Evolutionary conservation across 2,113 vertebrate species (phyloP).

Genomic region (Guaruba guarouba): DNA sequence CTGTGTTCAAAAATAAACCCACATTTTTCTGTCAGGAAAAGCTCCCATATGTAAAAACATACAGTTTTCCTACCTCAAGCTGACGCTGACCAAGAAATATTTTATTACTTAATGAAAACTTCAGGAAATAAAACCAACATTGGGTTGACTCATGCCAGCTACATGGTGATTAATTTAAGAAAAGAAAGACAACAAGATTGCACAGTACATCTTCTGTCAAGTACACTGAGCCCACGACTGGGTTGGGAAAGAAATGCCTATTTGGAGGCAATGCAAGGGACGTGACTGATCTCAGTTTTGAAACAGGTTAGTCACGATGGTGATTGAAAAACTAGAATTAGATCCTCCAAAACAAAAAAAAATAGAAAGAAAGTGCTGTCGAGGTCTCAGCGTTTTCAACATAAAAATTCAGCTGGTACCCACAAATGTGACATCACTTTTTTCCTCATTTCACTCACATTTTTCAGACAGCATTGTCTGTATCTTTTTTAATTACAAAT

Average conservation of each 20-base stretch:
- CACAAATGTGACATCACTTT: not conserved
- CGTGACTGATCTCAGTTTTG: not conserved
- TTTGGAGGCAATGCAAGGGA: not conserved
- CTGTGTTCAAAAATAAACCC: not conserved
- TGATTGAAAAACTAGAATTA: not conserved
- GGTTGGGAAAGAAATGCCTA: not conserved
- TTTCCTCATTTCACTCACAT: not conserved
- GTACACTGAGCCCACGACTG: not conserved
- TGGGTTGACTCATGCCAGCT: not conserved
- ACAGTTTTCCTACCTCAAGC: not conserved
- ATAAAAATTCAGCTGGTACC: not conserved
- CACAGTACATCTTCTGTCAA: not conserved
- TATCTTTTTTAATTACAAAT: not conserved
- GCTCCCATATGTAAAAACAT: not conserved
- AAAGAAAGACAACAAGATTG: not conserved
- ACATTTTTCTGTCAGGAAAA: not conserved
- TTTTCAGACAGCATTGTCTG: not conserved
- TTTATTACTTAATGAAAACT: not conserved
- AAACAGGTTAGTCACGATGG: not conserved
- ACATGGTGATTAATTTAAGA: not conserved
- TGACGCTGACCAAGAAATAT: not conserved
- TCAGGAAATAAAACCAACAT: not conserved
- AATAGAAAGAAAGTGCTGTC: not conserved
- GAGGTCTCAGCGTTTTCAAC: not conserved
- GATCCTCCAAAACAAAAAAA: not conserved